phyloP scores from a whole-genome alignment of 2,888 invertebrate species.

The Xestobium rufovillosum region DNA sequence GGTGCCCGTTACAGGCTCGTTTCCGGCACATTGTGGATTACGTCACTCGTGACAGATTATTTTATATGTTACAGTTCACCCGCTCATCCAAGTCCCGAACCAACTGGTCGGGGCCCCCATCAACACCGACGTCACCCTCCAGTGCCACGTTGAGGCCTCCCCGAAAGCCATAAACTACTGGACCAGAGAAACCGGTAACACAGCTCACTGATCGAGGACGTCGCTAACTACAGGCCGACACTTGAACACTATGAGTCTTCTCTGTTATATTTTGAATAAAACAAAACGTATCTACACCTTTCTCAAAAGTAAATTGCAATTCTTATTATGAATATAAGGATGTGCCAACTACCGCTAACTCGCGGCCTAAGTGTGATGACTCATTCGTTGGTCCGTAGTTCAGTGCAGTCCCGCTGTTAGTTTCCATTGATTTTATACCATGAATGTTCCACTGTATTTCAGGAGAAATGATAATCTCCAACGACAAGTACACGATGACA shows the following conservation, averaged over 20 bases:
- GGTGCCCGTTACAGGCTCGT: conserved; percentile 27
- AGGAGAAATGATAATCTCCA: conserved; percentile 90
- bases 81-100: conserved; percentile 87
- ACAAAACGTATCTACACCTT: too few relatives aligned
- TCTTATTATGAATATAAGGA: too few relatives aligned
- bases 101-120: conserved; percentile 86
- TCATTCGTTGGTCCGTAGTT: too few relatives aligned
- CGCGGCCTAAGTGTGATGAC: too few relatives aligned
- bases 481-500: conserved; percentile 76
- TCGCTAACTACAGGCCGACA: too few relatives aligned
- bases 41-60: conserved; percentile 26
- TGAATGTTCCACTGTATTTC: conserved; percentile 24
- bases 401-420: too few relatives aligned
- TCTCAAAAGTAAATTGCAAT: too few relatives aligned
- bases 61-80: conserved; percentile 67
- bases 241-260: too few relatives aligned
- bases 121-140: conserved; percentile 76
- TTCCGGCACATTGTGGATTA: conserved; percentile 26
- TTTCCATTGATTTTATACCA: too few relatives aligned
- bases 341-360: too few relatives aligned
- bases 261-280: too few relatives aligned
- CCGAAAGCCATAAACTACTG: conserved; percentile 93
- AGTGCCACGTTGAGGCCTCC: conserved; percentile 82
- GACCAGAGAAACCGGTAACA: conserved; percentile 84
- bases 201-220: too few relatives aligned